These are phyloP conservation scores for Scopus umbretta DNA, from an alignment of 2,113 vertebrate species.

Conservation along the genomic window DNA sequence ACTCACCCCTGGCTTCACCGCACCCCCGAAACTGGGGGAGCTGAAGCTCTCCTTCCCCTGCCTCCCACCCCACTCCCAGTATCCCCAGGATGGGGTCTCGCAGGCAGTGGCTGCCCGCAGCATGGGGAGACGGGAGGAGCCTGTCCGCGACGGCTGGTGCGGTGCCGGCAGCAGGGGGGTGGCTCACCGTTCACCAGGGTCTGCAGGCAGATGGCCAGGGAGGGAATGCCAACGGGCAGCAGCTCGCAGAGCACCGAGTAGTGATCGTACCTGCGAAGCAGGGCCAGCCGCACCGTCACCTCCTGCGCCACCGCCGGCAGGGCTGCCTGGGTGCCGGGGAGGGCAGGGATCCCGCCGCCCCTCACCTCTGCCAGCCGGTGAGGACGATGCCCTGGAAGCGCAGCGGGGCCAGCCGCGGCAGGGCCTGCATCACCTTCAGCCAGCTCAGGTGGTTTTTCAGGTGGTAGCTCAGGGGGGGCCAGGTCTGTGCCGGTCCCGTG, in stretches of 20 bases:
- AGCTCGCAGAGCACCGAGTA: constrained; percentile 76
- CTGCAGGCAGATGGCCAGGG: constrained; percentile 70
- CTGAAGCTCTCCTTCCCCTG: background rate
- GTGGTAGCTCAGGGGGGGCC: constrained; percentile 71
- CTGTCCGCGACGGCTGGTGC: fast-evolving
- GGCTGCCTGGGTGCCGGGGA: fast-evolving
- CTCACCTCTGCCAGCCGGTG: constrained; percentile 81
- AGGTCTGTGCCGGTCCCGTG: constrained; percentile 51
- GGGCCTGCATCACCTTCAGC: constrained; percentile 66
- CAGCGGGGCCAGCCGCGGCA: constrained; percentile 58
- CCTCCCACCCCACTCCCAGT: background rate
- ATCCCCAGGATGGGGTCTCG: fast-evolving
- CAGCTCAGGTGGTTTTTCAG: constrained; percentile 76
- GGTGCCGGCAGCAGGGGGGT: background rate
- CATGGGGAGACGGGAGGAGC: background rate
- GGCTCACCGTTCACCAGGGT: constrained; percentile 70
- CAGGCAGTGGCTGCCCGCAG: background rate
- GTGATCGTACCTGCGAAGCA: constrained; percentile 69
- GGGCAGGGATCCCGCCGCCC: background rate
- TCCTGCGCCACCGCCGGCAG: fast-evolving
- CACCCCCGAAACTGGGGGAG: background rate
- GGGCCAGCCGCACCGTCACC: background rate
- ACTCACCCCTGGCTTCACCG: fast-evolving
- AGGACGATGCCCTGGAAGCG: constrained; percentile 68
- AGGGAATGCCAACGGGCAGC: constrained; percentile 74